These are phyloP conservation scores for Ochlodes sylvanus DNA, from an alignment of 2,888 invertebrate species.

Conservation along the genomic window DNA sequence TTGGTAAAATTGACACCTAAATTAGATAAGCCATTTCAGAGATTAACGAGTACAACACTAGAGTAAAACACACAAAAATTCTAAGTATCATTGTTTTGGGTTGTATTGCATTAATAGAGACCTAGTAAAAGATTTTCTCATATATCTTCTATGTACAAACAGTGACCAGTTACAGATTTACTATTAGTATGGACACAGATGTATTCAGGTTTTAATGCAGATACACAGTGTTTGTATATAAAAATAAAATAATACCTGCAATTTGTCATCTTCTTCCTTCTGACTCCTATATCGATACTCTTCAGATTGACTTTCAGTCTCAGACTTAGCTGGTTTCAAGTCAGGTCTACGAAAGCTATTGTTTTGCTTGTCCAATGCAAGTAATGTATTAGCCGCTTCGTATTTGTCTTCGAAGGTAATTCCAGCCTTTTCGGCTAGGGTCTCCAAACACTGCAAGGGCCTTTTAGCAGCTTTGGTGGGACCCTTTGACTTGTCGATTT, in stretches of 20 bases:
- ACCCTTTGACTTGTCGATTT: conserved; percentile 65
- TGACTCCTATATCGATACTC: conserved; percentile 74
- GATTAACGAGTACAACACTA: too few species aligned
- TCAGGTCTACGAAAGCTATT: conserved; percentile 75
- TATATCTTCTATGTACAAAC: too few species aligned
- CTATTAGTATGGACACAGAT: too few species aligned
- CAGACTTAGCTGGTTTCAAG: conserved; percentile 70
- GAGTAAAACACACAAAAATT: too few species aligned
- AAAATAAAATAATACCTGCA: conserved; percentile 59
- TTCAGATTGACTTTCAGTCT: conserved; percentile 68
- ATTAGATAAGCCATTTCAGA: too few species aligned
- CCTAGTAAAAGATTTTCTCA: too few species aligned
- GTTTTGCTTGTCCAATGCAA: conserved; percentile 87
- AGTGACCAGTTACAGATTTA: too few species aligned
- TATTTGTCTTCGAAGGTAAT: conserved; percentile 91
- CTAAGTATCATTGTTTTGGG: too few species aligned
- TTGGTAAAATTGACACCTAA: too few species aligned
- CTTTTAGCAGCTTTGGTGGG: conserved; percentile 66
- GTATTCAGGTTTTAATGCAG: too few species aligned
- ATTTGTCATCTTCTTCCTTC: conserved; percentile 79
- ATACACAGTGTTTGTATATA: too few species aligned
- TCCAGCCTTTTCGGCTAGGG: conserved; percentile 89
- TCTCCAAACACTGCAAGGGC: conserved; percentile 88
- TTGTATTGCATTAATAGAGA: too few species aligned
- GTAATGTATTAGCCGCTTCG: conserved; percentile 87